A percentile compares a stretch with the other conserved stretches of the same genome.
phyloP scores from a whole-genome alignment of 2,888 invertebrate genomes.

The Pristionchus arcanus region DNA sequence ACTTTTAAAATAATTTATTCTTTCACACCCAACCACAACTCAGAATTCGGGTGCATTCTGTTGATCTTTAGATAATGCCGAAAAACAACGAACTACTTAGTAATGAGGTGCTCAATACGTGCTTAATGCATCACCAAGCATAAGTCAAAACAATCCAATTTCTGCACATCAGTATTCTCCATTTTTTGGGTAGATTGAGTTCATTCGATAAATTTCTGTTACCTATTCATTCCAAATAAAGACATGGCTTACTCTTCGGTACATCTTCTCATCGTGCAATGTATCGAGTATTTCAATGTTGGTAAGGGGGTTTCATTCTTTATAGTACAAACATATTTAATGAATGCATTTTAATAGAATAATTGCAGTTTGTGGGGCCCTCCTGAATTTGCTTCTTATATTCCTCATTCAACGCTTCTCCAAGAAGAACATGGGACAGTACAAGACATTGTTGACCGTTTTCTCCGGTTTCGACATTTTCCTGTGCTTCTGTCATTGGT shows the following conservation, averaged over 20 bases:
- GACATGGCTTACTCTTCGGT: neutral
- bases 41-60: neutral
- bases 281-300: neutral
- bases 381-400: neutral
- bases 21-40: no score
- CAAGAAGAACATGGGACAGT: neutral
- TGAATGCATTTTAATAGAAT: neutral
- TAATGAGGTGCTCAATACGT: neutral
- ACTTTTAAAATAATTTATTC: no score
- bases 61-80: neutral
- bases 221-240: neutral
- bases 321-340: neutral
- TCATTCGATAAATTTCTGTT: neutral
- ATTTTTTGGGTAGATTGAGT: neutral
- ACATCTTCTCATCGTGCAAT: neutral
- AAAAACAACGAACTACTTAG: neutral
- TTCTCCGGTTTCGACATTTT: constrained; percentile 12
- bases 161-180: neutral
- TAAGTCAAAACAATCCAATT: neutral
- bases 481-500: neutral
- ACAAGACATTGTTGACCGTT: neutral
- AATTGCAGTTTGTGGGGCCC: neutral
- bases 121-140: neutral
- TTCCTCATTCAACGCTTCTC: neutral
- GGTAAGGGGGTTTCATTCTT: neutral